Base-by-base conservation (phyloP, 1,140 invertebrate genomes). In the Lysiphlebus fabarum region DNA sequence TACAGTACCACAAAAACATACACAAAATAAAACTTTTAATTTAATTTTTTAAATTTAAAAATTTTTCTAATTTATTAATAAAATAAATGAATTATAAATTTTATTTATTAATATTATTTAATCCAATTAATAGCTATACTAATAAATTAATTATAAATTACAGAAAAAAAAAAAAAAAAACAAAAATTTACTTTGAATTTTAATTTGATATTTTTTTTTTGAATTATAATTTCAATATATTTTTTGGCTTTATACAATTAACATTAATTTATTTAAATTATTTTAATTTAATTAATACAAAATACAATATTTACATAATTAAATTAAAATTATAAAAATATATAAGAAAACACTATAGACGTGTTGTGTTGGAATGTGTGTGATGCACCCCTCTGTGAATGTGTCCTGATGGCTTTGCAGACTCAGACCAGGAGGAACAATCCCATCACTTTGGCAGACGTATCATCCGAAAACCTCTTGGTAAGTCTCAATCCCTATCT, bases 371-470 rank as follows among this genome's bases (percentile, higher is more conserved):
- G 76, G 75, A 78, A 77, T 78, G 74, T 76, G 70, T 77, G 75
- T 77, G 67, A 75, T 75, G 74, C 76, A 78, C 75, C 71, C 53
- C 75, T 72, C 69, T 74, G 74, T 78, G 76, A 78, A 78, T 78
- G 76, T 78, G 49, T 74, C 74, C 75, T 78, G 75, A 70, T 75
- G 69, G 62, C 70, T 79, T 26, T 79, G 69, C 76, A 79, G 77
- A 79, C 71, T 81, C 80, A 70, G 82, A 83, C 72, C 82, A 83
- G 65, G 82, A 83, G 68, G 80, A 82, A 61, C 75, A 75, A 67
- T 75, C 76, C 63, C 68, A 71, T 70, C 75, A 69, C 71, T 72
- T 70, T 66, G 70, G 70, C 59, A 72, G 75, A 57, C 71, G 73
- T 67, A 76, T 78, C 71, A 77, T 79, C 74, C 78, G 76, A 76